phyloP scores from a whole-genome alignment of 2,888 invertebrate genomes.

The Stomorhina lunata region DNA sequence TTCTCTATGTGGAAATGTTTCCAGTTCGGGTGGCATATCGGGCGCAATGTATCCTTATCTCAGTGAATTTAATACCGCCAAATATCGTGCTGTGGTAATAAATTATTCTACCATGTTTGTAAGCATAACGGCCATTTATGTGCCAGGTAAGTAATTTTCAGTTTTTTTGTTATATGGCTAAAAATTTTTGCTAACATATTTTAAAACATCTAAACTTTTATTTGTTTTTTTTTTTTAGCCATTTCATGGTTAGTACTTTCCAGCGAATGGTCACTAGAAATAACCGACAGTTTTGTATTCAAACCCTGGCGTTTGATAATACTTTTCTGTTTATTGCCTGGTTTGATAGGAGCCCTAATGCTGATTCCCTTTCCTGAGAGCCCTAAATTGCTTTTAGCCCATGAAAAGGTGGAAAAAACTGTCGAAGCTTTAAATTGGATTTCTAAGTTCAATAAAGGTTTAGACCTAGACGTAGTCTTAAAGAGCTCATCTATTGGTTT shows the following conservation, averaged over 20 bases:
- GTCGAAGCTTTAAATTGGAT: slow-evolving; percentile 72
- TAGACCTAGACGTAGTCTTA: slow-evolving; percentile 67
- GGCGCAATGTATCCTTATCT: slow-evolving; percentile 74
- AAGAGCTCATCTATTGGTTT: slow-evolving; percentile 66
- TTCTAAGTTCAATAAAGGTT: slow-evolving; percentile 71
- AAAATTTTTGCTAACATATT: not conserved
- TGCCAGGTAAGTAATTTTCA: slow-evolving; percentile 71
- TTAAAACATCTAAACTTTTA: slow-evolving; percentile 11
- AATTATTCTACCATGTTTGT: slow-evolving; percentile 77
- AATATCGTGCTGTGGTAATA: slow-evolving; percentile 74
- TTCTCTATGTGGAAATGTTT: not conserved
- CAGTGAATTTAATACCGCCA: slow-evolving; percentile 74
- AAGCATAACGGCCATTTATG: slow-evolving; percentile 74
- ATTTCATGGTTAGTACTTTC: slow-evolving; percentile 74
- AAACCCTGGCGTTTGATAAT: slow-evolving; percentile 75
- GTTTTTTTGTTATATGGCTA: not conserved
- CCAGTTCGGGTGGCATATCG: slow-evolving; percentile 73
- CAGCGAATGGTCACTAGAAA: slow-evolving; percentile 71
- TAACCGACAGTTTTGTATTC: slow-evolving; percentile 71
- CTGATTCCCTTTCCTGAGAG: slow-evolving; percentile 73
- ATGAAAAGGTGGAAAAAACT: slow-evolving; percentile 69
- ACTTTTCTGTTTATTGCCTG: slow-evolving; percentile 71
- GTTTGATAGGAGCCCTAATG: slow-evolving; percentile 71
- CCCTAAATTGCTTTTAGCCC: slow-evolving; percentile 72
- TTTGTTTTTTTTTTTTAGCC: slow-evolving; percentile 63